Evolutionary conservation across 2,888 invertebrate species (phyloP), one percentile per base, ranked within the genome.

Genomic region (Harpalus rubripes): DNA sequence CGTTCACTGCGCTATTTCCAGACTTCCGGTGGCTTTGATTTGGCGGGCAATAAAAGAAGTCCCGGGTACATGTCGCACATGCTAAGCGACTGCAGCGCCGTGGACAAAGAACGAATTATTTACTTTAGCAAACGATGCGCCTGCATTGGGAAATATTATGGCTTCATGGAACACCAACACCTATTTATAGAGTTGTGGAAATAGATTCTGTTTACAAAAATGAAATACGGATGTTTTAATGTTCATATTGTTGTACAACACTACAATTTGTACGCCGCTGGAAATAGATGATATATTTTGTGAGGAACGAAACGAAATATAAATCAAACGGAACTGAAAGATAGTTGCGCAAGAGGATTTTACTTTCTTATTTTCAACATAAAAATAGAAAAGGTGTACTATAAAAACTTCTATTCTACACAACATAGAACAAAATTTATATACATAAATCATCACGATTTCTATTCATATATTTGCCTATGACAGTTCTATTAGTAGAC

Each of bases 11-110:
- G 32, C 81, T 83, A 83, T 83, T 83, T 76, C 8, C 59, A 74
- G 74, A 83, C 83, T 83, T 83, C 83, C 83, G 83, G 83, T 41
- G 59, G 72, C 83, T 83, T 83, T 83, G 83, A 83, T 83, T 83
- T 74, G 58, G 72, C 39, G 74, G 74, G 76, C 59, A 83, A 83
- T 83, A 83, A 83, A 83, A 83, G 61, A 76, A 74, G 44, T 52
- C 74, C 22, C 44, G 16, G 22, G 81, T 41, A 81, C 81, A 81
- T 63, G 81, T 81, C 81, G 61, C 81, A 81, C 61, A 81, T 81
- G 81, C 41, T 81, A 65, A 81, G 61, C 78, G 56, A 7, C 41
- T 26, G 8, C 68, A n/a, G 12, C 63, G 63, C 26, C 63, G 39
- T 39, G 41, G 61, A 80, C 39, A 80, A 80, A 63, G 63, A 58